phyloP scores from a whole-genome alignment of 2,113 vertebrate species.

The Hyla sarda region DNA sequence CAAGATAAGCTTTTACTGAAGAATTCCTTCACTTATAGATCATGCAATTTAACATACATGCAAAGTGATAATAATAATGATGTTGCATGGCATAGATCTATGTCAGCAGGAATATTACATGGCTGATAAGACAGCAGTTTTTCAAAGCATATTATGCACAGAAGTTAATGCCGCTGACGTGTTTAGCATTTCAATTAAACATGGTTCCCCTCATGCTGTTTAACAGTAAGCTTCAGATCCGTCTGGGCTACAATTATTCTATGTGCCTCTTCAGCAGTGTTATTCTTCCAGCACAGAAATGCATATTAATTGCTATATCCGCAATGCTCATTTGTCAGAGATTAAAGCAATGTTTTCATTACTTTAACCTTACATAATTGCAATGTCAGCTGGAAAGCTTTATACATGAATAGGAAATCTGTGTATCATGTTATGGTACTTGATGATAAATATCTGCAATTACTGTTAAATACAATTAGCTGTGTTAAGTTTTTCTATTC shows the following conservation, averaged over 20 bases:
- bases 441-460: conserved; percentile 5
- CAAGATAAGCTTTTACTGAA: neutral
- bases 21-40: neutral
- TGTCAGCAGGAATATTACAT: neutral
- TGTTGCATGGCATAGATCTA: neutral
- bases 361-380: conserved; percentile 11
- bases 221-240: neutral
- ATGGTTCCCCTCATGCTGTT: conserved; percentile 13
- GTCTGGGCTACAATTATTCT: conserved; percentile 8
- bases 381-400: conserved; percentile 19
- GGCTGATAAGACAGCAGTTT: conserved; percentile 23
- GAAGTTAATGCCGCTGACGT: conserved; percentile 41
- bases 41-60: neutral
- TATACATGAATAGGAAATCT: neutral
- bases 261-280: conserved; percentile 13
- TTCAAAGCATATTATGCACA: neutral
- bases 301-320: conserved; percentile 38
- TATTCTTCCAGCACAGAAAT: conserved; percentile 29
- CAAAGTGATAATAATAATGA: neutral
- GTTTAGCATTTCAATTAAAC: conserved; percentile 1
- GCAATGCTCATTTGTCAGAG: conserved; percentile 47
- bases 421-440: neutral
- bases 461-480: conserved; percentile 28
- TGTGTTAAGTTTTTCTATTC: neutral
- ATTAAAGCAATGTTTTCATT: conserved; percentile 42